Base-by-base conservation (phyloP, 2,888 invertebrate species). In the Morpho deidamia region DNA sequence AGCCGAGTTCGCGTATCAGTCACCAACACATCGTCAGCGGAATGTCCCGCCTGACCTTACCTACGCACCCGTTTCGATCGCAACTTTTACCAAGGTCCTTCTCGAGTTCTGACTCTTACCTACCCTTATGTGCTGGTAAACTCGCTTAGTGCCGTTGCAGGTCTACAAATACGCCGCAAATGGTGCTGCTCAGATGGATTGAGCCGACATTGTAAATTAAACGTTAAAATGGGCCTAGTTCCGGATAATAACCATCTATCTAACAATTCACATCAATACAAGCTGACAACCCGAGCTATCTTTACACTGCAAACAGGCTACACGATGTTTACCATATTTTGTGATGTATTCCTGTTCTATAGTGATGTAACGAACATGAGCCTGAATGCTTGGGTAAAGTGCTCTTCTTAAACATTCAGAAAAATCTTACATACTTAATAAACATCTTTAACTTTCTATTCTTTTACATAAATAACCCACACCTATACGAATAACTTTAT, bases 381-480 rank as follows among this genome's bases (percentile, higher is more conserved):
- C 39, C 49, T 14, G 35, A 43, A 49, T 37, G 42, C 50, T 44
- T 11, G 62, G 62, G 57, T 59, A 56, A 66, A 60, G 62, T 51
- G 57, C 60, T 62, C 59, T 59, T 51, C 50, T 56, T 76, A 76
- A 71, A 81, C 83, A 83, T 80, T 79, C 82, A 83, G 72, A 81
- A 74, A 71, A 76, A 77, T 79, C 80, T 82, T 83, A 85, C 71
- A 79, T 77, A 85, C 71, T 79, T 77, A 78, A 71, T 78, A 82
- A 51, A 81, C 80, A 78, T 77, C 67, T 77, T 79, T 80, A 81
- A 60, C 73, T 78, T 69, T 70, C 81, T 80, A 85, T 77, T 77
- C 81, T 72, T 83, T 81, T 76, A 44, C 80, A 84, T 84, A 83
- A 81, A 83, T 83, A 83, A 81, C 84, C 87, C 84, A 86, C 83